A percentile compares a stretch with the other conserved stretches of the same genome.
phyloP scores from a whole-genome alignment of 2,797 vertebrate genomes.

The Syngnathus rostellatus region DNA sequence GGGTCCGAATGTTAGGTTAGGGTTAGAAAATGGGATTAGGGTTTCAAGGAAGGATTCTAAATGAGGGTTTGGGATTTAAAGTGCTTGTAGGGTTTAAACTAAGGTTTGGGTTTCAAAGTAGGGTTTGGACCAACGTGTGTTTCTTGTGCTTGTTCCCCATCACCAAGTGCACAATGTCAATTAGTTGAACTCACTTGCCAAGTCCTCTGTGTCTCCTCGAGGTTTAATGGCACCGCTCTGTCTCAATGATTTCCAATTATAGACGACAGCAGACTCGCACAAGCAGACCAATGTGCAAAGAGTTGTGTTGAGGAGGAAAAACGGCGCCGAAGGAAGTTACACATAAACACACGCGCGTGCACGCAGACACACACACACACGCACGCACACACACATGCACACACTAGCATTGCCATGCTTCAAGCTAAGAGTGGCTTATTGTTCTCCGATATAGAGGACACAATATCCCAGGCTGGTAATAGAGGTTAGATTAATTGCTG shows the following conservation, averaged over 20 bases:
- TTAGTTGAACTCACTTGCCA: slow-evolving; percentile 15
- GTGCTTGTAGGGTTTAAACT: no score
- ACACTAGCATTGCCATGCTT: slow-evolving; percentile 24
- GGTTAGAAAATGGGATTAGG: no score
- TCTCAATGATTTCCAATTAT: slow-evolving; percentile 24
- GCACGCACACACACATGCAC: no score
- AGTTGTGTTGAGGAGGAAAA: background rate
- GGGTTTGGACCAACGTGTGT: background rate
- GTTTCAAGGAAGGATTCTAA: no score
- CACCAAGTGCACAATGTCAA: slow-evolving; percentile 26
- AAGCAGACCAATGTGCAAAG: background rate
- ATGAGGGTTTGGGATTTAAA: no score
- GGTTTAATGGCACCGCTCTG: slow-evolving; percentile 20
- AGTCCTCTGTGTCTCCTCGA: slow-evolving; percentile 15
- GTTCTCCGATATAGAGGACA: slow-evolving; percentile 52
- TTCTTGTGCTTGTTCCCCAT: slow-evolving; percentile 8
- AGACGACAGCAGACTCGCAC: background rate
- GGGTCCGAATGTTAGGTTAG: background rate
- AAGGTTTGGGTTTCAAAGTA: no score
- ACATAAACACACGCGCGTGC: background rate
- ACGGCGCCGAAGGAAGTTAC: background rate
- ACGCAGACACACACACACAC: no score
- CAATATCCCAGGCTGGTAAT: slow-evolving; percentile 69
- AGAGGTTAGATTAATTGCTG: slow-evolving; percentile 77
- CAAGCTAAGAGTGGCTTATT: slow-evolving; percentile 54